These are phyloP conservation scores for Gallinago solitaria DNA, from an alignment of 2,797 vertebrate species.

Conservation along the genomic window DNA sequence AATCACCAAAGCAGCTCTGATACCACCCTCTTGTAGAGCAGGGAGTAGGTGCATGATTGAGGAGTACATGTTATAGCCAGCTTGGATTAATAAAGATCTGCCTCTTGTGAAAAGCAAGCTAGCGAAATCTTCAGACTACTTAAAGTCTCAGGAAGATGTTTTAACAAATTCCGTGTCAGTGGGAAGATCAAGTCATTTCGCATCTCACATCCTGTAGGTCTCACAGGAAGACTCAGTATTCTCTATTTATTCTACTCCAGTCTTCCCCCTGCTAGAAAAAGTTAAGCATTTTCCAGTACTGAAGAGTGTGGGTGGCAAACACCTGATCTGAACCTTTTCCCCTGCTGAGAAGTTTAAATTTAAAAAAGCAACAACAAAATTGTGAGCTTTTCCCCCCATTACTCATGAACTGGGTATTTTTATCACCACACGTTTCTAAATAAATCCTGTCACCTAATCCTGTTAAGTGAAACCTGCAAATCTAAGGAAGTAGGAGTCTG, in stretches of 20 bases:
- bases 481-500: slow-evolving; percentile 21
- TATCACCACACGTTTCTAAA: slow-evolving; percentile 44
- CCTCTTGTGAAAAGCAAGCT: not conserved
- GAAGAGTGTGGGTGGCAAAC: not conserved
- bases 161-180: not conserved
- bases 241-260: not conserved
- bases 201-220: not conserved
- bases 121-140: not conserved
- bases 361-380: not conserved
- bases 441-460: slow-evolving; percentile 49
- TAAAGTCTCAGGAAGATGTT: not conserved
- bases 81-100: not conserved
- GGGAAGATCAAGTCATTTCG: not conserved
- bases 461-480: slow-evolving; percentile 41
- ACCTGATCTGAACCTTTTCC: not conserved
- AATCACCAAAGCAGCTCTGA: not conserved
- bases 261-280: not conserved
- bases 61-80: not conserved
- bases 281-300: not conserved
- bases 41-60: not conserved
- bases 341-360: not conserved
- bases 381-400: not conserved
- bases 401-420: slow-evolving; percentile 50
- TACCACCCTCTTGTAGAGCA: not conserved
- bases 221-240: not conserved